Evolutionary conservation across 2,113 vertebrate genomes (phyloP), one percentile per base, ranked within the genome.

Genomic region (Peromyscus maniculatus): DNA sequence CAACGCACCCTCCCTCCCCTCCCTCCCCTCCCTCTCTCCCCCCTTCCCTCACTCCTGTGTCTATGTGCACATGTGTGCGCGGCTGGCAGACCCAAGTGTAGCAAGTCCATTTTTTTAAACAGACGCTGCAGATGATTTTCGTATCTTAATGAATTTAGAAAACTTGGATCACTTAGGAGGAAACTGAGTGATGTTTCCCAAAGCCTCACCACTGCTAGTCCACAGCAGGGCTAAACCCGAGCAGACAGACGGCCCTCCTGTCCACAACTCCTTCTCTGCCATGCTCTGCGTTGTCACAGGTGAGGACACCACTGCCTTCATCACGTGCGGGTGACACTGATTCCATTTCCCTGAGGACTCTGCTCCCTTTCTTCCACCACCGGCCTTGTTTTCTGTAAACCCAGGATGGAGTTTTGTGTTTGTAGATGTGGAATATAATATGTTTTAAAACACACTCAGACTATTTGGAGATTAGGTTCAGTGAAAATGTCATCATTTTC

Each of bases 371-470:
- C 67, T 79, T 62, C 22, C 33, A 39, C 43, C 15, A 36, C 36
- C 28, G 17, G 22, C 31, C 93, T 95, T 49, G 0, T 43, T 52
- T 52, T 78, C 31, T 78, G 11, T 13, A 24, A 78, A 49, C 43
- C 24, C 19, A 13, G 15, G 46, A 24, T 49, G 43, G 3, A 26
- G 11, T 52, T 96, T 62, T 71, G 21, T 62, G 67, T 74, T n/a
- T 62, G 89, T 75, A 79, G 43, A 79, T 39, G 74, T 39, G 55
- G 83, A 95, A 84, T 90, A 39, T n/a, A 89, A 43, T 22, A 43
- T 22, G 36, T 89, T 80, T 86, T 87, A 72, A 93, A 87, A 89
- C 21, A 77, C 89, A 82, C 86, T 22, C 49, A 57, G 93, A 94
- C 57, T 59, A 10, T 71, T 94, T 36, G 80, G 80, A 31, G 87